Evolutionary conservation across 2,113 vertebrate species (phyloP).

Genomic region (Platysteira castanea): DNA sequence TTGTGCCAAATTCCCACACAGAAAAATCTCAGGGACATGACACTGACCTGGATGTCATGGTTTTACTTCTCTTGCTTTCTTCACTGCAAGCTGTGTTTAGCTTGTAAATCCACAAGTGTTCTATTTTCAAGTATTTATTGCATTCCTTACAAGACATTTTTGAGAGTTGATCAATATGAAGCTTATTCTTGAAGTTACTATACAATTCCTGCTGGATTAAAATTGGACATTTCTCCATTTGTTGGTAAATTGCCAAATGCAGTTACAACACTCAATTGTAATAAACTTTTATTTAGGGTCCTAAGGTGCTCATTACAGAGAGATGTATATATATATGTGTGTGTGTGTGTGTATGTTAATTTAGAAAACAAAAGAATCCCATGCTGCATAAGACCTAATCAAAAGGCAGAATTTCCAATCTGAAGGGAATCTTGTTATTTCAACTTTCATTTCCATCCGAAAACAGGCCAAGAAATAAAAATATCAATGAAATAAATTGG

Average conservation of each 20-base stretch:
- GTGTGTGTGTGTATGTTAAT: not conserved
- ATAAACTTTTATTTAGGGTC: constrained; percentile 8
- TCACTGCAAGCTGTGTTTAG: not conserved
- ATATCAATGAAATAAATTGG: constrained; percentile 21
- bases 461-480: constrained; percentile 27
- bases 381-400: not conserved
- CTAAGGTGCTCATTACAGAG: not conserved
- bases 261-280: not conserved
- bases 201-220: not conserved
- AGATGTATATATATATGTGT: not conserved
- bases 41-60: not conserved
- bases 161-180: not conserved
- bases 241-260: constrained; percentile 6
- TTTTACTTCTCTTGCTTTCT: not conserved
- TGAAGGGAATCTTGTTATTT: constrained; percentile 16
- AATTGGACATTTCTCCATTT: not conserved
- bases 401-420: constrained; percentile 20
- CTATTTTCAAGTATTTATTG: not conserved
- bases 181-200: not conserved
- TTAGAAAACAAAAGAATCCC: not conserved
- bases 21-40: constrained; percentile 18
- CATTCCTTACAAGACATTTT: not conserved
- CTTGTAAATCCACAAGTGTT: not conserved
- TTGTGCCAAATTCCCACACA: constrained; percentile 43
- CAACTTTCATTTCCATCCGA: not conserved